These are phyloP conservation scores for Pluvianellus socialis DNA, from an alignment of 2,113 vertebrate species.

Conservation along the genomic window DNA sequence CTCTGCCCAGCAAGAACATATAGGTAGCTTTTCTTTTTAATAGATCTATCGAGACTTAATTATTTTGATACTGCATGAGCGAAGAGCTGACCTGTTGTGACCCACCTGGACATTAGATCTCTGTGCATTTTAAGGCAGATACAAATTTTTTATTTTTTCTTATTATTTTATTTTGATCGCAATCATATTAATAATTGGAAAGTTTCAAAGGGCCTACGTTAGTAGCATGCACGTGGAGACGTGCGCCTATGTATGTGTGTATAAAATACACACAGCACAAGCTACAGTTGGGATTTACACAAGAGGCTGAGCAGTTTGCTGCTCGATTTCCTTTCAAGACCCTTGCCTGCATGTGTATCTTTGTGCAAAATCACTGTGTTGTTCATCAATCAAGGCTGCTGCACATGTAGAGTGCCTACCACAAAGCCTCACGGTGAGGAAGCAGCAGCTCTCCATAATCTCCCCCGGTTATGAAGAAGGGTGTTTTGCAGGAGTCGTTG, in stretches of 20 bases:
- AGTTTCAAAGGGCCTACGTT: background rate
- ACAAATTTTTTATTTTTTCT: background rate
- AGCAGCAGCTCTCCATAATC: background rate
- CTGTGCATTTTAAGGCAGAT: background rate
- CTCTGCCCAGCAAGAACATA: background rate
- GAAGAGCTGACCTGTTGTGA: background rate
- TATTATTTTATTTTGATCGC: background rate
- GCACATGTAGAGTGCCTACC: accelerated
- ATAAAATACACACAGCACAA: accelerated
- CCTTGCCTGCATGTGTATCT: background rate
- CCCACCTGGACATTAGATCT: background rate
- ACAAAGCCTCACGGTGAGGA: background rate
- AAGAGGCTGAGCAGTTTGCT: background rate
- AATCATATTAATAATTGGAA: background rate
- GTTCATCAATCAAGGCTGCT: background rate
- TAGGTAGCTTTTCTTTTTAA: constrained; percentile 19
- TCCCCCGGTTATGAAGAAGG: background rate
- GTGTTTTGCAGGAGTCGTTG: background rate
- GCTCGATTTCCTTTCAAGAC: background rate
- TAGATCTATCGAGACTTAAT: background rate
- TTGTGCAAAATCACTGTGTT: background rate
- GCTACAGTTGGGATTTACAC: background rate
- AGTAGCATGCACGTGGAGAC: accelerated
- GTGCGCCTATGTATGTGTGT: accelerated
- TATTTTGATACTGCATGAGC: background rate